These are phyloP conservation scores for Pseudomyrmex dendroicus DNA, from an alignment of 1,140 invertebrate species.

Conservation along the genomic window DNA sequence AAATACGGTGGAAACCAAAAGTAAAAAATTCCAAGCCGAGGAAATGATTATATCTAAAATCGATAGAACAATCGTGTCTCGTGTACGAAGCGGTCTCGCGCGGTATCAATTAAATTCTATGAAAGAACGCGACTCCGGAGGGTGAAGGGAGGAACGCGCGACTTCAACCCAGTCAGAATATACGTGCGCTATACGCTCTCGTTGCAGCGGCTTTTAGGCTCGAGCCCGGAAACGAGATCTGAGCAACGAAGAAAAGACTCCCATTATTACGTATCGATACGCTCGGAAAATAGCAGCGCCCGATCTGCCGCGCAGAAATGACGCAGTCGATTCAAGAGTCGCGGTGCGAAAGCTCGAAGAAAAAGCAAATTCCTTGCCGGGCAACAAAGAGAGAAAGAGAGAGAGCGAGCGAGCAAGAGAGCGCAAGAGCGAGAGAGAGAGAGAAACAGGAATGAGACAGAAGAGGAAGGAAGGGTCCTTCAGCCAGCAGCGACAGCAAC, in stretches of 20 bases:
- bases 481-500: slow-evolving; percentile 60
- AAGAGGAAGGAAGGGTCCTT: slow-evolving; percentile 28
- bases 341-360: slow-evolving; percentile 41
- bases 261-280: slow-evolving; percentile 83
- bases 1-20: neutral
- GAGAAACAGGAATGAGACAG: slow-evolving; percentile 14
- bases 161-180: neutral
- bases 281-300: slow-evolving; percentile 77
- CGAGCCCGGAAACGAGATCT: slow-evolving; percentile 20
- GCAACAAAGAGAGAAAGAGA: slow-evolving; percentile 5
- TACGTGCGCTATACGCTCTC: neutral
- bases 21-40: neutral
- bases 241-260: slow-evolving; percentile 76
- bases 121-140: neutral
- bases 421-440: neutral
- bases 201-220: slow-evolving; percentile 5
- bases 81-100: neutral
- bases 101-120: slow-evolving; percentile 2
- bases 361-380: slow-evolving; percentile 60
- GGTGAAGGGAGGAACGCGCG: neutral
- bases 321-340: slow-evolving; percentile 36
- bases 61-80: neutral
- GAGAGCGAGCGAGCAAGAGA: neutral
- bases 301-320: slow-evolving; percentile 68
- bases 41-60: neutral